Evolutionary conservation across 2,113 vertebrate species (phyloP), one percentile per base, ranked within the genome.

Genomic region (Bettongia penicillata): DNA sequence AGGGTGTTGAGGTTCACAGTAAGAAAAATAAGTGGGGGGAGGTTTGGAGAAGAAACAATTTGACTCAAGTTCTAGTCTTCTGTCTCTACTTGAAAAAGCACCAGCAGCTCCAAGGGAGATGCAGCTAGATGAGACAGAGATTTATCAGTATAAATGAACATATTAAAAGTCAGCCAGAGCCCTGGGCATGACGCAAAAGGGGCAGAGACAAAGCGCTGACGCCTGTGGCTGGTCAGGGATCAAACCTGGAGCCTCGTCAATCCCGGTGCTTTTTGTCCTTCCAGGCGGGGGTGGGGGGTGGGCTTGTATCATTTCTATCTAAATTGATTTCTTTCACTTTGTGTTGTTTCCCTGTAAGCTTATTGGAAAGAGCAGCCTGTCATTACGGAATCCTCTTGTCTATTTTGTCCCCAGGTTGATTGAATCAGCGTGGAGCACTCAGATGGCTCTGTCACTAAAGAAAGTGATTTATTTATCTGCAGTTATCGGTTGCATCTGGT

Each of bases 271-370:
- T 94, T 37, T 8, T 47, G 96, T 28, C 48, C 91, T 96, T 95
- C n/a, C 52, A 19, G 0, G 89, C 51, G 77, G 52, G 91, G 37
- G 50, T 93, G 31, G 48, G 53, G 48, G 26, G 37, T 37, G 14
- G 61, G 61, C 1, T 93, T 94, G 28, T 90, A 92, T 93, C 93
- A 97, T 95, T 96, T 96, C 77, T 48, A 93, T 89, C 90, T 89
- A 90, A 97, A 97, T 97, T 96, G 93, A 97, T 97, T 96, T 57
- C 90, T 96, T 97, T 97, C 91, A 61, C 89, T 97, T 93, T 95
- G 94, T 53, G 11, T 95, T 95, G 90, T 95, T 97, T 97, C 89
- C 57, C 1, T 0, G 91, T 57, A 96, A 95, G 92, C 96, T 95
- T 97, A 97, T 96, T 97, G 95, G 90, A 96, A 97, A 95, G 84